Base-by-base conservation (phyloP, 2,888 invertebrate genomes). In the Hyposoter didymator region DNA sequence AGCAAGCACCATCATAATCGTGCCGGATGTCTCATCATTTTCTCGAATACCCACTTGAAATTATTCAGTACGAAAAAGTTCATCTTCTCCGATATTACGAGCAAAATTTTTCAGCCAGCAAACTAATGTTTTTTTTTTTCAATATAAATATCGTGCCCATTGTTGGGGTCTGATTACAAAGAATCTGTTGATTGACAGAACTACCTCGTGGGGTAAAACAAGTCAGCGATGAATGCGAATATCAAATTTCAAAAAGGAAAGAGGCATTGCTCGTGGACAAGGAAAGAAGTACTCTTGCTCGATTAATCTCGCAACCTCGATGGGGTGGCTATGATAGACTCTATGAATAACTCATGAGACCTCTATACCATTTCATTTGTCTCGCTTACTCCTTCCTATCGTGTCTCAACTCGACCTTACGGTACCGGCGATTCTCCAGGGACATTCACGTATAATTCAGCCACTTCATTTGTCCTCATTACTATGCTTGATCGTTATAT, bases 391-490 rank as follows among this genome's bases (percentile, higher is more conserved):
- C 79, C 84, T 80, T 47, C 76, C 47, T 45, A 17, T 72, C 49
- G 49, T 22, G 75, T 67, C 67, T 67, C 14, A 74, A 64, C 72
- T 83, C 70, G 47, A 55, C 66, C 67, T 75, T 59, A n/a, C 43
- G 35, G 85, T 88, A 88, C 87, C 89, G 89, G 88, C 89, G 88
- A 89, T 90, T 90, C 85, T 91, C 89, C 89, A 90, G 92, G 91
- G 92, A 92, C 92, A 91, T 91, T 92, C 91, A 90, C 91, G 92
- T 92, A 92, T 92, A 92, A 93, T 93, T 93, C 92, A 92, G 92
- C 90, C 91, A 92, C 93, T 93, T 93, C 93, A 93, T 93, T 93
- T 93, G 92, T 93, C 92, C 92, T 93, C 92, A 92, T 93, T 93
- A 93, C 92, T 92, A 92, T 92, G 92, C 91, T 90, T 90, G 89